Evolutionary conservation across 2,888 invertebrate genomes (phyloP).

Genomic region (Mesochorus sp.): DNA sequence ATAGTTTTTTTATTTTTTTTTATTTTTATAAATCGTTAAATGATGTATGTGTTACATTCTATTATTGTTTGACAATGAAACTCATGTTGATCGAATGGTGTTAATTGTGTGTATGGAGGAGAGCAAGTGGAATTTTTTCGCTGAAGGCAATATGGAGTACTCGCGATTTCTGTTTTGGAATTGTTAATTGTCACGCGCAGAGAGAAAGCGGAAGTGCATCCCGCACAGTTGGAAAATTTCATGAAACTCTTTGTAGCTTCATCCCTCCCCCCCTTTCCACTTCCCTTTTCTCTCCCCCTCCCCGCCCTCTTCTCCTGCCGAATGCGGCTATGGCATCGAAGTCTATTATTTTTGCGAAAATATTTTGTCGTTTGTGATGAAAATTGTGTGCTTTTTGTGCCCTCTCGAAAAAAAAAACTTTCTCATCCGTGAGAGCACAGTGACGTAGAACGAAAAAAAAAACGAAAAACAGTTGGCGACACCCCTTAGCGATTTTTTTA

Average conservation of each 20-base stretch:
- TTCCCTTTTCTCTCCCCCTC: no score
- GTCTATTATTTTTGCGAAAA: slow-evolving; percentile 30
- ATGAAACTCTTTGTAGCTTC: slow-evolving; percentile 30
- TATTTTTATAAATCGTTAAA: neutral
- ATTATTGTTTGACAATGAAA: slow-evolving; percentile 10
- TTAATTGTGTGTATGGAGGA: slow-evolving; percentile 30
- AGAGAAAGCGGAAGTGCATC: neutral
- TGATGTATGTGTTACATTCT: neutral
- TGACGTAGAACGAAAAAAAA: neutral
- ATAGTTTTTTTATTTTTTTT: neutral
- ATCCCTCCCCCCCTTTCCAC: no score
- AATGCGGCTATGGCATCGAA: slow-evolving; percentile 7
- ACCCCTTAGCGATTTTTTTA: neutral
- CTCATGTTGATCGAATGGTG: slow-evolving; percentile 4
- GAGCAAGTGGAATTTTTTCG: neutral
- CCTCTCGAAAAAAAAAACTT: no score
- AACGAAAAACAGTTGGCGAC: neutral
- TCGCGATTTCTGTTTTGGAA: slow-evolving; percentile 24
- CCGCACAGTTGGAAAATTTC: slow-evolving; percentile 13
- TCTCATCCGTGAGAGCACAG: no score
- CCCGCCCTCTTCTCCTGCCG: neutral
- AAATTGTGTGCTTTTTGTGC: neutral
- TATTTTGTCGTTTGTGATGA: slow-evolving; percentile 7
- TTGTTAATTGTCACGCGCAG: slow-evolving; percentile 39
- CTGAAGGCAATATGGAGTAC: slow-evolving; percentile 24